phyloP scores from a whole-genome alignment of 1,140 invertebrate species.

The Psilanteris sp. region DNA sequence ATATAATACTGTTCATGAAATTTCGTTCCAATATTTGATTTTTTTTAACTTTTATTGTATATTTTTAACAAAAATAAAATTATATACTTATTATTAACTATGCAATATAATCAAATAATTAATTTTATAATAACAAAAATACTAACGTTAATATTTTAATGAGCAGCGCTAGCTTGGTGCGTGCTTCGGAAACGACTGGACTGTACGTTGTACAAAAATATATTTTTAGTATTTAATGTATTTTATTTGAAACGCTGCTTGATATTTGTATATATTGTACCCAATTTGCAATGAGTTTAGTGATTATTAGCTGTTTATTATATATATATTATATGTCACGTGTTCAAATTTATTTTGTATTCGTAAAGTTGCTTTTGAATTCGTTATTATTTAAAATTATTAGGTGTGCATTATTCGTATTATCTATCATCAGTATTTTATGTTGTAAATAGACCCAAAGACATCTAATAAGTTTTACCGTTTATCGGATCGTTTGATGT shows the following conservation, averaged over 20 bases:
- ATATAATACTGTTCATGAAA: no score
- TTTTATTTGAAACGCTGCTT: conserved; percentile 42
- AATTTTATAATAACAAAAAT: conserved; percentile 40
- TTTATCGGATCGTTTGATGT: conserved; percentile 79
- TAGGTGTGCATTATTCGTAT: conserved; percentile 30
- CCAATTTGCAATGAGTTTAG: neutral
- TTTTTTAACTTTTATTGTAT: conserved; percentile 32
- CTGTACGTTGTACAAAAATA: conserved; percentile 84
- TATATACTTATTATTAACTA: no score
- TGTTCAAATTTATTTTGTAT: no score
- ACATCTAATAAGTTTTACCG: conserved; percentile 75
- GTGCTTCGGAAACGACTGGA: conserved; percentile 92
- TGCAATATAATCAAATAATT: no score
- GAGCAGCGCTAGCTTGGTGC: conserved; percentile 93
- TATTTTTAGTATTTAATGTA: conserved; percentile 13
- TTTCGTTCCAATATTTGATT: no score
- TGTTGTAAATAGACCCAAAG: conserved; percentile 76
- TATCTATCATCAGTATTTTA: conserved; percentile 65
- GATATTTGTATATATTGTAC: conserved; percentile 31
- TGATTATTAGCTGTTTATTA: no score
- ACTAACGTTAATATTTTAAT: conserved; percentile 66
- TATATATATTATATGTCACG: no score
- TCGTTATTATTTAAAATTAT: no score
- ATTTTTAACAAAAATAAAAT: neutral
- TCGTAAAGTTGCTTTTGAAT: neutral